A percentile compares a stretch with the other conserved stretches of the same genome.
Evolutionary conservation across 2,797 vertebrate species (phyloP).

Genomic region (Paedocypris micromegethes): DNA sequence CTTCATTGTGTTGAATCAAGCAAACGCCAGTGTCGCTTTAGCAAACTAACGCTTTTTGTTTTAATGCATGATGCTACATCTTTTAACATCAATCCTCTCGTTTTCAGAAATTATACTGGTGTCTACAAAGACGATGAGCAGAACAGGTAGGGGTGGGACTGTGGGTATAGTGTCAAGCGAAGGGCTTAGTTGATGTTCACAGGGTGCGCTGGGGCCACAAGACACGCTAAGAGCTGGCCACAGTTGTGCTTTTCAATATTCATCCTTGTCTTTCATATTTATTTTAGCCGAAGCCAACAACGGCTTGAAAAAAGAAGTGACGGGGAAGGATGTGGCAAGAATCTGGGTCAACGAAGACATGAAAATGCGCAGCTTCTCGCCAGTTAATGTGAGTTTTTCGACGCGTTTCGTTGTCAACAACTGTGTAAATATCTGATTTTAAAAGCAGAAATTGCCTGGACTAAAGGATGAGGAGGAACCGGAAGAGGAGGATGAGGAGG

Average conservation of each 20-base stretch:
- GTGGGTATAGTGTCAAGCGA: conserved; percentile 10
- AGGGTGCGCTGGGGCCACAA: conserved; percentile 24
- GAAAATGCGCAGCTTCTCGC: conserved; percentile 87
- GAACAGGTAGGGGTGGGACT: conserved; percentile 55
- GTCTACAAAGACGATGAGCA: conserved; percentile 63
- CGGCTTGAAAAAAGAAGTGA: conserved; percentile 89
- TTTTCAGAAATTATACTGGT: conserved; percentile 67
- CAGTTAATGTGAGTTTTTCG: conserved; percentile 76
- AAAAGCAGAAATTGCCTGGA: conserved; percentile 77
- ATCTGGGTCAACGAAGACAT: conserved; percentile 90
- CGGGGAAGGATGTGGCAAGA: conserved; percentile 84
- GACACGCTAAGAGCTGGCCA: neutral
- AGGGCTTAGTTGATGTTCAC: conserved; percentile 13
- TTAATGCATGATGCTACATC: neutral
- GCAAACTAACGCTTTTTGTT: no score
- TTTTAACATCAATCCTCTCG: conserved; percentile 41
- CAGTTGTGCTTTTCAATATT: no score
- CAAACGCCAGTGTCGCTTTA: no score
- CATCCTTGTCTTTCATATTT: no score
- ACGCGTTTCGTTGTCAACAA: neutral
- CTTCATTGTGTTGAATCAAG: no score
- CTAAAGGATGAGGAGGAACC: conserved; percentile 93
- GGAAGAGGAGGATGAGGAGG: conserved; percentile 96
- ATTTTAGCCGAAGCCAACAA: conserved; percentile 84
- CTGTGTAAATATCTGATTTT: neutral